These are phyloP conservation scores for Chalcis sispes DNA, from an alignment of 2,888 invertebrate species.

Conservation along the genomic window DNA sequence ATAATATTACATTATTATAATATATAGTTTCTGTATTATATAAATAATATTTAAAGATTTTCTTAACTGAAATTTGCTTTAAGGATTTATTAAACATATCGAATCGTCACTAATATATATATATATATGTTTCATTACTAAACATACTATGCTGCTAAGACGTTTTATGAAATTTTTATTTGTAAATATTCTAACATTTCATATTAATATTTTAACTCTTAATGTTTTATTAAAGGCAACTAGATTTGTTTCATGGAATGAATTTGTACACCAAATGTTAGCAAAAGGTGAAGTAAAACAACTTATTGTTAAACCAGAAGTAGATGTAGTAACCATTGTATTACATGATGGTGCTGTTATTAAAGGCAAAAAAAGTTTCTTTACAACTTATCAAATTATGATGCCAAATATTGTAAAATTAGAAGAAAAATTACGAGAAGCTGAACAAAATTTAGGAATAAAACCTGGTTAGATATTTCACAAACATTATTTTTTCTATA, in stretches of 20 bases:
- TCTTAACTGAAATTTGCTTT: too few relatives aligned
- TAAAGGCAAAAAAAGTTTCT: conserved; percentile 85
- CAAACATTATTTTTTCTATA: background rate
- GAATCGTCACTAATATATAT: too few relatives aligned
- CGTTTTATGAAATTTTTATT: background rate
- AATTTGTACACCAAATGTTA: conserved; percentile 96
- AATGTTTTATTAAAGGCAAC: conserved; percentile 41
- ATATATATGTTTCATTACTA: too few relatives aligned
- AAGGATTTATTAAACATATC: too few relatives aligned
- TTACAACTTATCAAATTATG: conserved; percentile 89
- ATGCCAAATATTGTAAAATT: conserved; percentile 90
- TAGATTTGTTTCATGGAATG: conserved; percentile 90
- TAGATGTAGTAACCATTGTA: conserved; percentile 90
- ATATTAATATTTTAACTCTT: background rate
- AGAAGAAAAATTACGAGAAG: conserved; percentile 92
- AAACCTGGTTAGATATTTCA: conserved; percentile 79
- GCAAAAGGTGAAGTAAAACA: conserved; percentile 96
- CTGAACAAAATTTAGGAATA: conserved; percentile 89
- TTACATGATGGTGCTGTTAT: conserved; percentile 90
- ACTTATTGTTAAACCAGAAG: conserved; percentile 88
- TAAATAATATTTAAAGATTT: too few relatives aligned
- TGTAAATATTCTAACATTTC: background rate
- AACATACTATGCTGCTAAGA: background rate
- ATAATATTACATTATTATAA: too few relatives aligned
- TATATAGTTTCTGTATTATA: too few relatives aligned